phyloP scores from a whole-genome alignment of 2,797 vertebrate species.

The Spinibarbus caldwelli region DNA sequence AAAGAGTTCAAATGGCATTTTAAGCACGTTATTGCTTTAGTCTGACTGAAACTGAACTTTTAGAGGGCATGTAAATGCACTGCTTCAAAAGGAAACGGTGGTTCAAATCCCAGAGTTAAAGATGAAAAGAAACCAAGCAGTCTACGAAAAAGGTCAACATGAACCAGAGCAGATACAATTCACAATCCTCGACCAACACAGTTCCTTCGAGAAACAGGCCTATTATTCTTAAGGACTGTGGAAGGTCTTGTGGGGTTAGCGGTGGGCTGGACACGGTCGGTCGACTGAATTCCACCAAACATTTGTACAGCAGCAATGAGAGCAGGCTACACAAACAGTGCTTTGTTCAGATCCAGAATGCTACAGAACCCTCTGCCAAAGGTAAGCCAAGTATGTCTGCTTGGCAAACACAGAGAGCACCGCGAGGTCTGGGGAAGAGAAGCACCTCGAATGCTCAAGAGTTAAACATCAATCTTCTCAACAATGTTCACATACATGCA shows the following conservation, averaged over 20 bases:
- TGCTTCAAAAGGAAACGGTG: background rate
- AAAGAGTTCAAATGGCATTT: background rate
- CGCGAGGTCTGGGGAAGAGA: conserved; percentile 20
- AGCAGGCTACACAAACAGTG: conserved; percentile 71
- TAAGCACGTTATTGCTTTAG: background rate
- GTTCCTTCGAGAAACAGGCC: background rate
- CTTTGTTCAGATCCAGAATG: conserved; percentile 69
- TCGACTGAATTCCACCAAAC: conserved; percentile 75
- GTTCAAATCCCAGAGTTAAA: background rate
- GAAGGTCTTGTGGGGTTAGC: conserved; percentile 35
- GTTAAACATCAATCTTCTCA: conserved; percentile 75
- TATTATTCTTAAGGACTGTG: conserved; percentile 13
- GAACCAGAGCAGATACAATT: background rate
- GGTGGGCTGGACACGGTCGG: conserved; percentile 30
- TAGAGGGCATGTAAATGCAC: background rate
- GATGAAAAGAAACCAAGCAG: background rate
- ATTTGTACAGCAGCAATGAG: conserved; percentile 77
- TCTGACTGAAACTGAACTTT: background rate
- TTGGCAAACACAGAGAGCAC: conserved; percentile 53
- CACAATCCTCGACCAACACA: background rate
- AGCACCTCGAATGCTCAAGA: conserved; percentile 58
- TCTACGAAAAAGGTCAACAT: conserved; percentile 1
- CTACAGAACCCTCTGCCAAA: conserved; percentile 63
- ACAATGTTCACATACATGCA: conserved; percentile 61
- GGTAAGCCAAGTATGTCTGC: conserved; percentile 62